Evolutionary conservation across 2,888 invertebrate species (phyloP).

Genomic region (Incurvaria masculella): DNA sequence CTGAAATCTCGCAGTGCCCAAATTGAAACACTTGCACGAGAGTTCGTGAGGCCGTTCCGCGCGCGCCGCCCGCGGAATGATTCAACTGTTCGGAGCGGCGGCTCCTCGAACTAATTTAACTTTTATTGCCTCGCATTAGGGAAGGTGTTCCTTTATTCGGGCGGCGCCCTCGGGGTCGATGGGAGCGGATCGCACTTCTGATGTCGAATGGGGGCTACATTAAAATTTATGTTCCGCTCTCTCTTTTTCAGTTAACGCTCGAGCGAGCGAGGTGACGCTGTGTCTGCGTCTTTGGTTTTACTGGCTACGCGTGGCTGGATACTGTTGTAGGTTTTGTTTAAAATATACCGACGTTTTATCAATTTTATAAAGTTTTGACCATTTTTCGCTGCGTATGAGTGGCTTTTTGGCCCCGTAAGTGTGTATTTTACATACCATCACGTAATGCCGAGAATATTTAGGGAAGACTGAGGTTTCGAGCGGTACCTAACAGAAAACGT

Average conservation of each 20-base stretch:
- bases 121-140: background rate
- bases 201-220: background rate
- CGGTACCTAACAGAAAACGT: no score
- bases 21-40: background rate
- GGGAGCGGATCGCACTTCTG: background rate
- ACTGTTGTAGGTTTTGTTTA: no score
- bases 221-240: background rate
- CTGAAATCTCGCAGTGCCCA: background rate
- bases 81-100: no score
- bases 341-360: no score
- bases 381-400: no score
- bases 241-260: background rate
- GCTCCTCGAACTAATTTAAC: background rate
- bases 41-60: background rate
- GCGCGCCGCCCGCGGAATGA: background rate
- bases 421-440: no score
- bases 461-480: no score
- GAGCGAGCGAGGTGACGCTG: background rate
- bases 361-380: no score
- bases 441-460: no score
- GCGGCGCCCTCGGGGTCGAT: no score
- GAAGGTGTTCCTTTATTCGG: no score
- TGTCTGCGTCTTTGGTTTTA: background rate
- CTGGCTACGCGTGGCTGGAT: background rate
- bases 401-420: no score